phyloP scores from a whole-genome alignment of 2,113 vertebrate genomes.

The Urocynchramus pylzowi region DNA sequence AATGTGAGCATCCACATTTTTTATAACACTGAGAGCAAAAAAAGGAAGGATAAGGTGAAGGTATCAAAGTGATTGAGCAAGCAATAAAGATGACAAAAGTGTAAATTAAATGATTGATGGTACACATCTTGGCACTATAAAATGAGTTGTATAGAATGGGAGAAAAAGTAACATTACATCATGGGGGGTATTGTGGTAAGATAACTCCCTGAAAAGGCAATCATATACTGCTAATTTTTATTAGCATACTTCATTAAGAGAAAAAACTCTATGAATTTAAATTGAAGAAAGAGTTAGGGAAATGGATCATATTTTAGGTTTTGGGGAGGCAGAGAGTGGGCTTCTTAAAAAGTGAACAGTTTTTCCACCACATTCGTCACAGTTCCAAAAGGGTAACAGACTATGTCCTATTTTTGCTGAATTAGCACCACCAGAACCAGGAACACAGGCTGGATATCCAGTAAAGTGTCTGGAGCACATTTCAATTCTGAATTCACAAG shows the following conservation, averaged over 20 bases:
- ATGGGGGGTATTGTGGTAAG: neutral
- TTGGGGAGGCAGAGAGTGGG: accelerated
- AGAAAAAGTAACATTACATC: neutral
- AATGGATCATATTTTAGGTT: neutral
- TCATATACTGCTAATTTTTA: neutral
- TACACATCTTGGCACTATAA: neutral
- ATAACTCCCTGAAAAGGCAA: neutral
- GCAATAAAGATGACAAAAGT: neutral
- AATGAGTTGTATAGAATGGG: neutral
- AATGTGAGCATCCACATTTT: neutral
- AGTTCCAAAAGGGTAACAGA: neutral
- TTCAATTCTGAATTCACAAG: neutral
- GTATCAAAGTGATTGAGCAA: neutral
- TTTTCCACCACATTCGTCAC: neutral
- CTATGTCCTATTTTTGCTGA: neutral
- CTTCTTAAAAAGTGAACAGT: neutral
- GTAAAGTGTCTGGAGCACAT: neutral
- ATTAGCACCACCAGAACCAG: neutral
- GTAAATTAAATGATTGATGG: neutral
- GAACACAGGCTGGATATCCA: neutral
- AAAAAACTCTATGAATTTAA: neutral
- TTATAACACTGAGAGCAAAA: neutral
- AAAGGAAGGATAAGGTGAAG: neutral
- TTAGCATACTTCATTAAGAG: neutral
- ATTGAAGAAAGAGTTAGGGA: neutral